A percentile compares a stretch with the other conserved stretches of the same genome.
Conservation (phyloP, 37 sponge, comb jelly and placozoan species). For the Lycopodina hypogea region DNA sequence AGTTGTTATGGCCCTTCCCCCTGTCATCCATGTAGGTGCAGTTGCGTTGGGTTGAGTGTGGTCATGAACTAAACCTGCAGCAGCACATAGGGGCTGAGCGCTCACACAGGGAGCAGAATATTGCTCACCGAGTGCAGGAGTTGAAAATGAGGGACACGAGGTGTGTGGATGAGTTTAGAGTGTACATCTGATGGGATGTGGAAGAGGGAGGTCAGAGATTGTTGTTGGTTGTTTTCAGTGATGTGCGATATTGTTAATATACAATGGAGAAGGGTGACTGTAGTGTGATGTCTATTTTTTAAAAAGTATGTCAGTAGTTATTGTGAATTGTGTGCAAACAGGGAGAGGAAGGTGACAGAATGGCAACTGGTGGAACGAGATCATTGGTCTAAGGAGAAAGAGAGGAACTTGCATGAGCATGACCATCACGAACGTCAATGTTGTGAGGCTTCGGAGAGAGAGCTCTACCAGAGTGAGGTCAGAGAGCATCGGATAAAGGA, state of each 20-base stretch:
- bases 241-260: no score
- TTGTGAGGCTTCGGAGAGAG: constrained; percentile 45
- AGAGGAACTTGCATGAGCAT: constrained; percentile 43
- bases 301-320: no score
- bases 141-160: constrained; percentile 20
- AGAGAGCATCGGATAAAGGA: constrained; percentile 50
- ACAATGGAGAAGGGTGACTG: no score
- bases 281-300: no score
- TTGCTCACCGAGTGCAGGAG: constrained; percentile 35
- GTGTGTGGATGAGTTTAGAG: neutral
- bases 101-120: constrained; percentile 40
- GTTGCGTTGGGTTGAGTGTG: constrained; percentile 18
- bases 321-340: neutral
- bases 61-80: constrained; percentile 17
- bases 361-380: constrained; percentile 52
- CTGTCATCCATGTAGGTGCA: no score
- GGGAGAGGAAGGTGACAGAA: constrained; percentile 54
- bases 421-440: constrained; percentile 44
- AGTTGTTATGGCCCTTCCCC: no score
- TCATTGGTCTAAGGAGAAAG: constrained; percentile 41
- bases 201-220: neutral
- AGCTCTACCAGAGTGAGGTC: constrained; percentile 34
- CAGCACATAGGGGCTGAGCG: constrained; percentile 22
- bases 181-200: neutral
- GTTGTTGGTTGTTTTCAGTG: no score